Evolutionary conservation across 2,888 invertebrate species (phyloP).

Genomic region (Mythimna impura): DNA sequence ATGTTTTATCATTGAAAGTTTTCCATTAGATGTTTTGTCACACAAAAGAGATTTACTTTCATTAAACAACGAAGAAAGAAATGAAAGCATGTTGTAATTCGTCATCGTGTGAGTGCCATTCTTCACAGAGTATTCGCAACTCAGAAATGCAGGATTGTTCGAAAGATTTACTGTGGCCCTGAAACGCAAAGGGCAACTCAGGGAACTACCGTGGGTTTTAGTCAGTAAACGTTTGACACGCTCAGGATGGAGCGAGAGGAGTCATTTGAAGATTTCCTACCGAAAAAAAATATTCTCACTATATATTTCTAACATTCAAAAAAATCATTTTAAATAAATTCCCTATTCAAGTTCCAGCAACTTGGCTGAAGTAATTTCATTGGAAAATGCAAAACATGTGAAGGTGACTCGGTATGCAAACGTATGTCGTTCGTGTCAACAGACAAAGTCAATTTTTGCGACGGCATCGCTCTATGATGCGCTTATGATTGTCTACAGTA

Average conservation of each 20-base stretch:
- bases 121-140: too few relatives aligned
- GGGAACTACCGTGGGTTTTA: too few relatives aligned
- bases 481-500: constrained; percentile 3
- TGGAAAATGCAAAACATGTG: constrained; percentile 34
- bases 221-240: too few relatives aligned
- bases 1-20: not conserved
- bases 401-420: constrained; percentile 51
- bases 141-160: too few relatives aligned
- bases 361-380: constrained; percentile 15
- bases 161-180: too few relatives aligned
- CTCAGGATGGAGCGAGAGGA: too few relatives aligned
- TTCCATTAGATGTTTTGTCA: not conserved
- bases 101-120: not conserved
- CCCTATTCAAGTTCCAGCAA: constrained; percentile 8
- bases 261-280: too few relatives aligned
- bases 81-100: not conserved
- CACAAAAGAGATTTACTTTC: not conserved
- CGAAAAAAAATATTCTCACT: not conserved
- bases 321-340: not conserved
- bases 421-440: constrained; percentile 23
- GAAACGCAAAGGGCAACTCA: too few relatives aligned
- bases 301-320: not conserved
- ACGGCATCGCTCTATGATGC: constrained; percentile 21
- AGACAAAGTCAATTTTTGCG: constrained; percentile 30
- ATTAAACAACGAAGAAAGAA: not conserved